Percentiles rank a stretch among this genome's conserved stretches.
These are phyloP conservation scores for Stenichneumon culpator DNA, from an alignment of 2,888 invertebrate species.

Conservation along the genomic window DNA sequence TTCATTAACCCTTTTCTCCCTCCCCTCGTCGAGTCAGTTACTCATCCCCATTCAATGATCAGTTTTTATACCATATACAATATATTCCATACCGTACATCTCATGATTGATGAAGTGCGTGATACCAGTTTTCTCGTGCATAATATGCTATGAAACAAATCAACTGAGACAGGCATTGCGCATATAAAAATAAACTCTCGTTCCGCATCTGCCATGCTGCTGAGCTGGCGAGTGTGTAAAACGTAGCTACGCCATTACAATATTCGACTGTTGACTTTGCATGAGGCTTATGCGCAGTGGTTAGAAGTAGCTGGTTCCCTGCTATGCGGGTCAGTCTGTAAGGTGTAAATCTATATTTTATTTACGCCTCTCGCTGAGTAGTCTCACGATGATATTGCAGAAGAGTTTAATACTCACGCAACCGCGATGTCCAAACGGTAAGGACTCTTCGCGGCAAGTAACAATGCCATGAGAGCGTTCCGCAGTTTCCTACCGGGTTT, in stretches of 20 bases:
- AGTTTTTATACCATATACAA: background rate
- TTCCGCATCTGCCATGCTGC: conserved; percentile 14
- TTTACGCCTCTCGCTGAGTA: background rate
- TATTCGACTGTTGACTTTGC: conserved; percentile 2
- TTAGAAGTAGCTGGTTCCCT: background rate
- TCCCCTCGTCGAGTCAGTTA: background rate
- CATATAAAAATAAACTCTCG: background rate
- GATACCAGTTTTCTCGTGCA: conserved; percentile 1
- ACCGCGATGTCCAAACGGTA: background rate
- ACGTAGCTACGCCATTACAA: background rate
- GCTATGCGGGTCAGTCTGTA: background rate
- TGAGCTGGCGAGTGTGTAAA: background rate
- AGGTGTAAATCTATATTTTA: conserved; percentile 5
- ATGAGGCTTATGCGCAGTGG: background rate
- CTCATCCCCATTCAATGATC: conserved; percentile 8
- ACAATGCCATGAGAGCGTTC: background rate
- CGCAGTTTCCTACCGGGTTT: background rate
- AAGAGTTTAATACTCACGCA: conserved; percentile 5
- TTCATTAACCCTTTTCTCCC: conserved; percentile 1
- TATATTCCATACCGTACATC: conserved; percentile 2
- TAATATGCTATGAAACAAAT: conserved; percentile 6
- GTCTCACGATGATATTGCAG: conserved; percentile 13
- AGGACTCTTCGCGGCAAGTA: background rate
- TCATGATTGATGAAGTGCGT: background rate
- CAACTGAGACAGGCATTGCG: background rate